Evolutionary conservation across 2,797 vertebrate genomes (phyloP), one percentile per base, ranked within the genome.

Genomic region (Erithacus rubecula): DNA sequence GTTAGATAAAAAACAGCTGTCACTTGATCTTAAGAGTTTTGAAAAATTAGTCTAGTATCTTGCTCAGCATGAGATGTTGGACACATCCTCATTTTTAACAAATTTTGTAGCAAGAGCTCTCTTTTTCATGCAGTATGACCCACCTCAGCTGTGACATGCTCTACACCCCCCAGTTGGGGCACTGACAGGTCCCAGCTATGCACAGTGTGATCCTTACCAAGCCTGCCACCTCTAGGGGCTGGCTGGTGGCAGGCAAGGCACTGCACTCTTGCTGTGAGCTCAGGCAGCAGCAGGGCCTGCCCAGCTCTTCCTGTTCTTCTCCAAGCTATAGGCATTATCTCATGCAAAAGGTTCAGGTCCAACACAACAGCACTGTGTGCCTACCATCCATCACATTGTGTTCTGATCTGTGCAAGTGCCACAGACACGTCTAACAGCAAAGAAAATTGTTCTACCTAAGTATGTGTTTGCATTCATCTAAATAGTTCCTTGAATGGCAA

Each of bases 181-280:
- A 24, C 53, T 30, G 70, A 12, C 17, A 51, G 36, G 19, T 39
- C 20, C 19, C 37, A 58, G 52, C 56, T 30, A 22, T 1, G 10
- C 9, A 59, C 32, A 34, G 9, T 0, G 4, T 44, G 58, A 32
- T 64, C 1, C 8, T 6, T 6, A 47, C 22, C 36, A 39, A 60
- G n/a, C 34, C 36, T 32, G 5, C 21, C 39, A 24, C 7, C 15
- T n/a, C 49, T n/a, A 1, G 0, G 0, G 19, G 36, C 26, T 43
- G 52, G 46, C 77, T 70, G 77, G 10, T 15, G 64, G 52, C 56
- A 80, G n/a, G 32, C 0, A 3, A 53, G 41, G 41, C 83, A 16
- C 55, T 37, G 34, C 5, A 12, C 7, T 4, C 7, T 53, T 53
- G 24, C 51, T 64, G 24, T 13, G 68, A 39, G 41, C 56, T 74